phyloP scores from a whole-genome alignment of 2,113 vertebrate genomes.

The Archilochus colubris region DNA sequence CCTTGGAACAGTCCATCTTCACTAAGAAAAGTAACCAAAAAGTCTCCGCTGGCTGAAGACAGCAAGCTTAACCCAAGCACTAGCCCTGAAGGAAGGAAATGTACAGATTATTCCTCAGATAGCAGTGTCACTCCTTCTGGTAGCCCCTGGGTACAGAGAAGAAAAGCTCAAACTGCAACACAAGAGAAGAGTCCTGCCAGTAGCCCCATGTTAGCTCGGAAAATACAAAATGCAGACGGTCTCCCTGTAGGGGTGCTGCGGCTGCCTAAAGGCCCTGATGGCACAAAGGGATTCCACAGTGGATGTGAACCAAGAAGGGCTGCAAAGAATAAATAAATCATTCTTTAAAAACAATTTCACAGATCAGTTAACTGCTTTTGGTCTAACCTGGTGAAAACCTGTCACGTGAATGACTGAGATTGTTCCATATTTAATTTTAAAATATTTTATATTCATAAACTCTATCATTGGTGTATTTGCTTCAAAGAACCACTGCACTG shows the following conservation, averaged over 20 bases:
- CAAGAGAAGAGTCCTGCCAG: conserved; percentile 88
- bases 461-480: conserved; percentile 25
- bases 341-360: neutral
- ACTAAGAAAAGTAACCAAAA: conserved; percentile 85
- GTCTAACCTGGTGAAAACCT: neutral
- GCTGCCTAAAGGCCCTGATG: conserved; percentile 90
- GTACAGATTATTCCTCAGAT: conserved; percentile 92
- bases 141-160: conserved; percentile 97
- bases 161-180: conserved; percentile 83
- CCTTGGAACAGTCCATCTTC: conserved; percentile 93
- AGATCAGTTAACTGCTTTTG: neutral
- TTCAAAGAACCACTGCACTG: neutral
- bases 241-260: conserved; percentile 88
- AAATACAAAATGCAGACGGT: conserved; percentile 89
- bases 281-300: conserved; percentile 90
- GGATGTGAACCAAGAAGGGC: conserved; percentile 78
- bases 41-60: conserved; percentile 86
- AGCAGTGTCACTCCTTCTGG: conserved; percentile 92
- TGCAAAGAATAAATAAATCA: neutral
- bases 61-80: conserved; percentile 77
- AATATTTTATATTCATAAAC: conserved; percentile 56
- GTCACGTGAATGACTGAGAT: conserved; percentile 60
- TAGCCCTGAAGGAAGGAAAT: conserved; percentile 80
- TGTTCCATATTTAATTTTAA: conserved; percentile 65
- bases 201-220: conserved; percentile 87